phyloP scores from a whole-genome alignment of 2,113 vertebrate genomes.

The Geococcyx californianus region DNA sequence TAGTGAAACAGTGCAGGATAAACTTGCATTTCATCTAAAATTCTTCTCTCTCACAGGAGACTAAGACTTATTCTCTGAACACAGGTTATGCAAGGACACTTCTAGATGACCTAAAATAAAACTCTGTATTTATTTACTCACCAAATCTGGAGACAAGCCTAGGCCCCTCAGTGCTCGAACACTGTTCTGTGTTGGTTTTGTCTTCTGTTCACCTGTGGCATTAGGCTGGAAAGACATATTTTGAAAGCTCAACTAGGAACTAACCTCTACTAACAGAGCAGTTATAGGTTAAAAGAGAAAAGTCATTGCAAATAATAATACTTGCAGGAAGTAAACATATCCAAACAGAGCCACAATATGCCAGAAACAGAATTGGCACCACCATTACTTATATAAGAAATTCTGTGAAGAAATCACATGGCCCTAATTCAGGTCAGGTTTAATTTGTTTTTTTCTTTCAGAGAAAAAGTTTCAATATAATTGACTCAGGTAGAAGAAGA shows the following conservation, averaged over 20 bases:
- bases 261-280: background rate
- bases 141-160: conserved; percentile 83
- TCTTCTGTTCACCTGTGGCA: conserved; percentile 82
- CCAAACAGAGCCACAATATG: background rate
- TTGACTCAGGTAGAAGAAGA: background rate
- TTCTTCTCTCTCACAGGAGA: background rate
- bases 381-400: background rate
- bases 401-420: background rate
- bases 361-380: background rate
- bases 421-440: background rate
- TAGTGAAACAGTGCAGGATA: background rate
- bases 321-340: background rate
- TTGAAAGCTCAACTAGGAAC: background rate
- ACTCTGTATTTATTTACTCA: conserved; percentile 40
- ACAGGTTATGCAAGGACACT: background rate
- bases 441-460: background rate
- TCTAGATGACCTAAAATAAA: background rate
- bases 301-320: background rate
- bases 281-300: background rate
- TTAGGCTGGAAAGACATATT: conserved; percentile 73
- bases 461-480: background rate
- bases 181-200: conserved; percentile 84
- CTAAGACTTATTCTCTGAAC: background rate
- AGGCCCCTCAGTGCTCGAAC: conserved; percentile 78
- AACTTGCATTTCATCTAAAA: background rate